A percentile compares a stretch with the other conserved stretches of the same genome.
These are phyloP conservation scores for Gambusia holbrooki DNA, from an alignment of 2,113 vertebrate species.

Conservation along the genomic window DNA sequence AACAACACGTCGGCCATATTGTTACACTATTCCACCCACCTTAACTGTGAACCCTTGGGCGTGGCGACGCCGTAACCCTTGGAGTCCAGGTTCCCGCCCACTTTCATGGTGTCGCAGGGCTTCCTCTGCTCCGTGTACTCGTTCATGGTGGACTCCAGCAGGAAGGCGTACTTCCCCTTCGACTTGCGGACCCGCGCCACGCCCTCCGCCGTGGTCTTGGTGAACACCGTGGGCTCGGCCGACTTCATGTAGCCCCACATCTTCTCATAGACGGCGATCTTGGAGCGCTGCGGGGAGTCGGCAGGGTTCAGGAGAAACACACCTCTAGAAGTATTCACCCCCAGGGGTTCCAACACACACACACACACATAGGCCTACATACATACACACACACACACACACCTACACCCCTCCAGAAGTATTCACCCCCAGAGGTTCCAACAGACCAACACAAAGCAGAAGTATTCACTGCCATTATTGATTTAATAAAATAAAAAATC, in stretches of 20 bases:
- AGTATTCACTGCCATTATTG: too few species aligned
- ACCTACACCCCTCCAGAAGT: not conserved
- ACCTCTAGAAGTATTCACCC: not conserved
- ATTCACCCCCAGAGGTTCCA: too few species aligned
- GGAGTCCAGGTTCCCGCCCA: slow-evolving; percentile 99
- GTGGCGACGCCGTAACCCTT: slow-evolving; percentile 99
- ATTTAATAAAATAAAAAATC: too few species aligned
- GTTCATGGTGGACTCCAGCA: slow-evolving; percentile 99
- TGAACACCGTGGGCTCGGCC: slow-evolving; percentile 97
- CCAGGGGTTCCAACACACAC: too few species aligned
- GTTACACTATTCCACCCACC: slow-evolving; percentile 99
- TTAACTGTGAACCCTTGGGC: slow-evolving; percentile 99
- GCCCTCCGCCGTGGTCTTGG: slow-evolving; percentile 95
- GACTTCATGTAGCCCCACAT: slow-evolving; percentile 99
- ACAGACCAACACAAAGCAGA: too few species aligned
- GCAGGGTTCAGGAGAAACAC: not conserved
- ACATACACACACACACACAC: too few species aligned
- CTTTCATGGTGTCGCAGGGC: slow-evolving; percentile 99
- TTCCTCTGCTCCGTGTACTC: slow-evolving; percentile 99
- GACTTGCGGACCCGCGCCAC: slow-evolving; percentile 97
- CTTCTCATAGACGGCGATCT: slow-evolving; percentile 99
- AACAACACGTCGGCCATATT: slow-evolving; percentile 98
- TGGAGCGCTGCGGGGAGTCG: slow-evolving; percentile 88
- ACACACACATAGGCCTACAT: too few species aligned
- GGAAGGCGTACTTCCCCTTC: slow-evolving; percentile 99